These are phyloP conservation scores for Synergus umbraculus DNA, from an alignment of 2,888 invertebrate genomes.

Conservation along the genomic window DNA sequence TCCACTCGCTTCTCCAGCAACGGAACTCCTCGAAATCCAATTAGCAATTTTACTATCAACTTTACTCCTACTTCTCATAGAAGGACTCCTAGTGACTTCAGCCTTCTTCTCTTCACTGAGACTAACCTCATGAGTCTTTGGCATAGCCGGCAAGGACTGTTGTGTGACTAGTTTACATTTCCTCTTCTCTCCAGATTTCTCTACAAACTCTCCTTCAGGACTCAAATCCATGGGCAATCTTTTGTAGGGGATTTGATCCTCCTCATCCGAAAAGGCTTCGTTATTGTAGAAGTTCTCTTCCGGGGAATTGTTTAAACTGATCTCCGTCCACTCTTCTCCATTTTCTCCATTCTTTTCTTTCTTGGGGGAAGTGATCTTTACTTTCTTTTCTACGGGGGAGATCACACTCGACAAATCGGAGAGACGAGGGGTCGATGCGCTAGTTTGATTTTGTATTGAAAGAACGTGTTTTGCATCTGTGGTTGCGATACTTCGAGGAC, in stretches of 20 bases:
- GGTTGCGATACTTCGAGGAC: slow-evolving; percentile 70
- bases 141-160: slow-evolving; percentile 78
- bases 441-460: slow-evolving; percentile 61
- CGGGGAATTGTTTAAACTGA: slow-evolving; percentile 84
- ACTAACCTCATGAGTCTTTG: slow-evolving; percentile 67
- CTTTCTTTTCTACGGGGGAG: slow-evolving; percentile 64
- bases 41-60: slow-evolving; percentile 79
- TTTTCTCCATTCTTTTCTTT: slow-evolving; percentile 66
- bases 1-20: slow-evolving; percentile 75
- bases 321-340: slow-evolving; percentile 86
- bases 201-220: slow-evolving; percentile 55
- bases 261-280: slow-evolving; percentile 77
- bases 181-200: slow-evolving; percentile 58
- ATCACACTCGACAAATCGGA: slow-evolving; percentile 64
- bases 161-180: slow-evolving; percentile 76
- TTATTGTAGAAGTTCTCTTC: slow-evolving; percentile 82
- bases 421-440: slow-evolving; percentile 69
- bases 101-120: slow-evolving; percentile 67
- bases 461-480: slow-evolving; percentile 69
- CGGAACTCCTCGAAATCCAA: slow-evolving; percentile 80
- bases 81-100: slow-evolving; percentile 76
- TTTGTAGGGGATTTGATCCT: slow-evolving; percentile 78
- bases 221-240: slow-evolving; percentile 74
- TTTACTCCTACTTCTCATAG: slow-evolving; percentile 73
- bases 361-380: slow-evolving; percentile 63